These are phyloP conservation scores for Caenorhabditis elegans DNA, from an alignment of 1,140 invertebrate species.

Conservation along the genomic window WBcel235 BX284606.5:2144501-2145000, in stretches of 20 bases:
- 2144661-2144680: conserved; percentile 58
- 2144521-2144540: too few relatives aligned
- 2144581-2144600: too few relatives aligned
- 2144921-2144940: conserved; percentile 63
- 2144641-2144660: conserved; percentile 23
- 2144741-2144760: conserved; percentile 60
- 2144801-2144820: conserved; percentile 51
- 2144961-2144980: conserved; percentile 63
- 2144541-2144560: too few relatives aligned
- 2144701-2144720: conserved; percentile 64
- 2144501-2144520: too few relatives aligned
- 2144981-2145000: conserved; percentile 60
- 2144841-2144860: conserved; percentile 57
- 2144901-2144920: conserved; percentile 63
- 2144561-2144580: too few relatives aligned
- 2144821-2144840: conserved; percentile 54
- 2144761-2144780: conserved; percentile 62
- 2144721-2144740: conserved; percentile 52
- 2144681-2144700: conserved; percentile 64
- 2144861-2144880: conserved; percentile 57
- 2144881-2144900: conserved; percentile 65
- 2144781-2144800: conserved; percentile 55
- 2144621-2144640: neutral
- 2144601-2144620: too few relatives aligned
- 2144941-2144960: conserved; percentile 61